Conservation (phyloP, 2,113 vertebrate species). For the Cyanoderma ruficeps region DNA sequence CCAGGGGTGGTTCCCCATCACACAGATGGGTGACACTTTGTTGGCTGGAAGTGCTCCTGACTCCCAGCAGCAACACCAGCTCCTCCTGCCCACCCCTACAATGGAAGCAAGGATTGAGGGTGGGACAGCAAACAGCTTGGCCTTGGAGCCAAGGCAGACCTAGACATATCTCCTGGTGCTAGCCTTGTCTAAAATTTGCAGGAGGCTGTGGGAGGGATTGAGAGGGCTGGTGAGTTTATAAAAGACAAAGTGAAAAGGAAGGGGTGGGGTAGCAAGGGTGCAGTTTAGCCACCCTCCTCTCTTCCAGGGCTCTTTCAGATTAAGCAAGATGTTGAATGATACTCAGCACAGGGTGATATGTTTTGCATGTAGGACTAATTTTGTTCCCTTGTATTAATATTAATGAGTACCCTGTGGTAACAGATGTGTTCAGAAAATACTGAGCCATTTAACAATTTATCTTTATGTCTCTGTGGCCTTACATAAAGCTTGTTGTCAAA, state of each 20-base stretch:
- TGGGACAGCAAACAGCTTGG: neutral
- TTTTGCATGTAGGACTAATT: neutral
- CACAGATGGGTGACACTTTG: neutral
- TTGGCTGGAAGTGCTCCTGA: neutral
- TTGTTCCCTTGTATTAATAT: neutral
- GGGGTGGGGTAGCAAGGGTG: neutral
- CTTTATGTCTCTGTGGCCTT: neutral
- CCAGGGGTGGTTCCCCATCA: neutral
- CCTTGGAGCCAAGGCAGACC: neutral
- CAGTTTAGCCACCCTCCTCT: neutral
- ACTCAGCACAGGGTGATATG: neutral
- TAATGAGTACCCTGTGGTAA: neutral
- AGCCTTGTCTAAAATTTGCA: neutral
- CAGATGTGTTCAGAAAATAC: neutral
- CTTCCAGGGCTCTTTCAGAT: neutral
- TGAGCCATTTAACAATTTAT: neutral
- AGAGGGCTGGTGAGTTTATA: neutral
- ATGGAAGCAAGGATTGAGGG: rapidly evolving
- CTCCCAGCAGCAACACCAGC: neutral
- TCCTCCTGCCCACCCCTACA: neutral
- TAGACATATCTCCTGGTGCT: neutral
- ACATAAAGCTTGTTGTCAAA: neutral
- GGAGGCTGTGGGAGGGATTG: neutral
- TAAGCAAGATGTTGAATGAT: neutral
- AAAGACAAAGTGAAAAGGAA: neutral